A percentile compares a stretch with the other conserved stretches of the same genome.
Evolutionary conservation across 1,140 invertebrate species (phyloP).

Genomic region (Oreohelix idahoensis): DNA sequence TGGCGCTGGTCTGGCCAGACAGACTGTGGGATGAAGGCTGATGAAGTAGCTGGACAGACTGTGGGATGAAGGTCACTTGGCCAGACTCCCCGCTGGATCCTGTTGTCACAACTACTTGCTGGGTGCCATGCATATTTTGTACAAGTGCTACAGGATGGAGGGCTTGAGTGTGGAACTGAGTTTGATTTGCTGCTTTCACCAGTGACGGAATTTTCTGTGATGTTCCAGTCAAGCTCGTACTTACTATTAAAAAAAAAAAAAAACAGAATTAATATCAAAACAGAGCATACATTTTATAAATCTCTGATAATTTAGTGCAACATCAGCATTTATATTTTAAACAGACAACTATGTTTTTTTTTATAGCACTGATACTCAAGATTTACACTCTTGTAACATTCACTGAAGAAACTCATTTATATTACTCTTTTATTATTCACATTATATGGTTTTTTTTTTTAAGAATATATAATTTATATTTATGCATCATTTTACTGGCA

Average conservation of each 20-base stretch:
- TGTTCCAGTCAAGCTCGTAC: constrained; percentile 36
- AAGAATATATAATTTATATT: too few relatives aligned
- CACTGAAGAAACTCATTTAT: too few relatives aligned
- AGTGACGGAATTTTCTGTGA: constrained; percentile 46
- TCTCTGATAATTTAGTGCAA: too few relatives aligned
- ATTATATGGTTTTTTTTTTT: too few relatives aligned
- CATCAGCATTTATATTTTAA: too few relatives aligned
- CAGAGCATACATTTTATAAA: too few relatives aligned
- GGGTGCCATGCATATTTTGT: constrained; percentile 1
- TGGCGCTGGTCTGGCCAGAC: not conserved
- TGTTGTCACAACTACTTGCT: constrained; percentile 1
- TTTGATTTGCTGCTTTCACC: constrained; percentile 49
- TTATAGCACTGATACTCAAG: too few relatives aligned
- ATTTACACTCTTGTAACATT: too few relatives aligned
- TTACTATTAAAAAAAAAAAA: not conserved
- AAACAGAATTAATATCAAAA: not conserved
- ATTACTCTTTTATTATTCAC: too few relatives aligned
- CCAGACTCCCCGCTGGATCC: not conserved
- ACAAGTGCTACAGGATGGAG: constrained; percentile 22
- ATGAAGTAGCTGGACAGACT: not conserved
- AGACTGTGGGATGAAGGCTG: not conserved
- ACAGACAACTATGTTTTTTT: too few relatives aligned
- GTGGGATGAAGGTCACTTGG: constrained; percentile 13
- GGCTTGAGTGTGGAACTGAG: constrained; percentile 43
- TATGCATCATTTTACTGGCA: too few relatives aligned